Conservation (phyloP, 1,140 invertebrate genomes). For the Ladona fulva region DNA sequence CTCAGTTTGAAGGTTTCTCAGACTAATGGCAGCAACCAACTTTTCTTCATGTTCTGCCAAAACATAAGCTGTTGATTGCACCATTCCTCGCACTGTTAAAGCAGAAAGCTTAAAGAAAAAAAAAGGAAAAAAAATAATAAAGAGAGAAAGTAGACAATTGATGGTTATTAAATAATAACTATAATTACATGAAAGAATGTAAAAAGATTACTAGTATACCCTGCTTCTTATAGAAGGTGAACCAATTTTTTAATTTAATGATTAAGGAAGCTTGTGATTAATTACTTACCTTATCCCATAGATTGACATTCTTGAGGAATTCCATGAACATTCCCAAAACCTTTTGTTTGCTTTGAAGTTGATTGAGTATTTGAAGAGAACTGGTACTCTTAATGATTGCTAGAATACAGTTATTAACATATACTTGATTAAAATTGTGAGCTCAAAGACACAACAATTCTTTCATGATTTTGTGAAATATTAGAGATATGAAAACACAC, state of each 20-base stretch:
- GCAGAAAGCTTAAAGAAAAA: conserved; percentile 29
- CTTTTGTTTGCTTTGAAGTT: conserved; percentile 76
- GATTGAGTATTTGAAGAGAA: conserved; percentile 73
- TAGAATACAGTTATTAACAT: not conserved
- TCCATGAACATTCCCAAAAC: conserved; percentile 61
- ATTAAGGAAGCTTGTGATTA: too few relatives aligned
- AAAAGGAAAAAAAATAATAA: too few relatives aligned
- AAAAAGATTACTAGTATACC: not conserved
- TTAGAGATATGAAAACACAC: too few relatives aligned
- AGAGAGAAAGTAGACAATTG: too few relatives aligned
- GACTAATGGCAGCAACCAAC: conserved; percentile 58
- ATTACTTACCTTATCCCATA: conserved; percentile 58
- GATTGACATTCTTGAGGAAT: conserved; percentile 64
- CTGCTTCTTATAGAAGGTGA: too few relatives aligned
- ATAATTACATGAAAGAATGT: too few relatives aligned
- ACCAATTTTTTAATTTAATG: too few relatives aligned
- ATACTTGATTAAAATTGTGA: not conserved
- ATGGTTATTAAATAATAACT: too few relatives aligned
- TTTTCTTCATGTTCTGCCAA: conserved; percentile 65
- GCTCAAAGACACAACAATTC: not conserved
- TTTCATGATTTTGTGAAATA: not conserved
- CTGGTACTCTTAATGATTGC: not conserved
- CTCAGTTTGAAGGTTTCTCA: conserved; percentile 56
- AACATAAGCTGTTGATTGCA: conserved; percentile 54
- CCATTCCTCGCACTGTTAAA: conserved; percentile 45